These are phyloP conservation scores for Oncorhynchus clarkii DNA, from an alignment of 2,113 vertebrate genomes.

Conservation along the genomic window DNA sequence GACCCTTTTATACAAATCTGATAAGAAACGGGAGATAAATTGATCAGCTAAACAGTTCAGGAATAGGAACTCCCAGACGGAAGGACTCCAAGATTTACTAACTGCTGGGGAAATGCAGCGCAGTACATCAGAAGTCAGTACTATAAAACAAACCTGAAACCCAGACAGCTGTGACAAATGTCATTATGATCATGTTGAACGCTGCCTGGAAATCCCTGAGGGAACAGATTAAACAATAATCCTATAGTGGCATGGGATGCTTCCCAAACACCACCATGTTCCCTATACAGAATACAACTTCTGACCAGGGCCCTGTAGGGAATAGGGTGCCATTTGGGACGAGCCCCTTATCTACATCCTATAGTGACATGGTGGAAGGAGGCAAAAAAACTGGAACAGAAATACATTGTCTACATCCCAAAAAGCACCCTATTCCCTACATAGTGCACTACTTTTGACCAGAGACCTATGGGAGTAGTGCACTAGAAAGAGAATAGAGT, in stretches of 20 bases:
- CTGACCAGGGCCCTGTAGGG: too few species aligned
- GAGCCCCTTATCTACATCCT: background rate
- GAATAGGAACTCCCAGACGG: background rate
- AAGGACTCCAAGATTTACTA: background rate
- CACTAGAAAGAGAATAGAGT: too few species aligned
- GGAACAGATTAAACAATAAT: slow-evolving; percentile 1
- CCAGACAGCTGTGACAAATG: slow-evolving; percentile 2
- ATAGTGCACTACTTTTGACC: too few species aligned
- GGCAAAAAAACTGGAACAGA: background rate
- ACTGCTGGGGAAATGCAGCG: background rate
- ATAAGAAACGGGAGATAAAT: background rate
- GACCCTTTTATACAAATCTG: background rate
- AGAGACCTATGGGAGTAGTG: too few species aligned
- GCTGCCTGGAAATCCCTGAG: background rate
- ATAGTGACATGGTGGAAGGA: background rate
- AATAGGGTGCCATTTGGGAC: too few species aligned
- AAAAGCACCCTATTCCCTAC: too few species aligned
- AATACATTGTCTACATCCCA: too few species aligned
- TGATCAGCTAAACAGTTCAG: background rate
- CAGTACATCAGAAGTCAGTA: background rate
- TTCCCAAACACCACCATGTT: too few species aligned
- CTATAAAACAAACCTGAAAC: background rate
- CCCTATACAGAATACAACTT: too few species aligned
- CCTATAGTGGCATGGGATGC: background rate
- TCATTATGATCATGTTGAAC: slow-evolving; percentile 1